Conservation (phyloP, 2,113 vertebrate genomes). For the Lasiurus borealis region DNA sequence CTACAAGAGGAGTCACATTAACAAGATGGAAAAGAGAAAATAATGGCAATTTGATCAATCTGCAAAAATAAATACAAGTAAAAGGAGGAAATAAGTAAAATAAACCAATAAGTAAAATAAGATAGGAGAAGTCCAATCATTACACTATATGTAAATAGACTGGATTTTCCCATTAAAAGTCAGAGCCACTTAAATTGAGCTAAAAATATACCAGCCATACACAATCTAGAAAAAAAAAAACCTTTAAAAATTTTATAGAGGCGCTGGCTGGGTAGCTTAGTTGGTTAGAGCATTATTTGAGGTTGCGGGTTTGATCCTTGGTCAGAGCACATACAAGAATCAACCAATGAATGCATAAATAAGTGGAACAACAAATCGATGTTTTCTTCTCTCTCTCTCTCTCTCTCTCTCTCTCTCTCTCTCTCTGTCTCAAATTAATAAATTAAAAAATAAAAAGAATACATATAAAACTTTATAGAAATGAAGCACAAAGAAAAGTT, state of each 20-base stretch:
- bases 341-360: too few relatives aligned
- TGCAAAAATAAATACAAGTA: constrained; percentile 17
- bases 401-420: too few relatives aligned
- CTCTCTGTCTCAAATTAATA: too few relatives aligned
- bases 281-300: too few relatives aligned
- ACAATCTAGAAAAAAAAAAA: constrained; percentile 54
- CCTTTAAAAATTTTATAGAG: neutral
- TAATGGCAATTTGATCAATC: neutral
- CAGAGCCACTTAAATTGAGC: neutral
- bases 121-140: neutral
- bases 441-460: too few relatives aligned
- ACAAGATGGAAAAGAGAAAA: neutral
- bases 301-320: too few relatives aligned
- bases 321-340: too few relatives aligned
- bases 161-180: constrained; percentile 41
- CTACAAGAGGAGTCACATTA: neutral
- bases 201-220: constrained; percentile 24
- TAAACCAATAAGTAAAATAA: neutral
- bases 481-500: constrained; percentile 37
- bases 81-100: constrained; percentile 12
- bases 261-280: too few relatives aligned
- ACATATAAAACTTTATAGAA: neutral
- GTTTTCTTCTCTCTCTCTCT: too few relatives aligned
- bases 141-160: constrained; percentile 38
- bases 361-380: too few relatives aligned